Evolutionary conservation across 1,140 invertebrate genomes (phyloP), one percentile per base, ranked within the genome.

Genomic region (Drosophila quadrilineata): DNA sequence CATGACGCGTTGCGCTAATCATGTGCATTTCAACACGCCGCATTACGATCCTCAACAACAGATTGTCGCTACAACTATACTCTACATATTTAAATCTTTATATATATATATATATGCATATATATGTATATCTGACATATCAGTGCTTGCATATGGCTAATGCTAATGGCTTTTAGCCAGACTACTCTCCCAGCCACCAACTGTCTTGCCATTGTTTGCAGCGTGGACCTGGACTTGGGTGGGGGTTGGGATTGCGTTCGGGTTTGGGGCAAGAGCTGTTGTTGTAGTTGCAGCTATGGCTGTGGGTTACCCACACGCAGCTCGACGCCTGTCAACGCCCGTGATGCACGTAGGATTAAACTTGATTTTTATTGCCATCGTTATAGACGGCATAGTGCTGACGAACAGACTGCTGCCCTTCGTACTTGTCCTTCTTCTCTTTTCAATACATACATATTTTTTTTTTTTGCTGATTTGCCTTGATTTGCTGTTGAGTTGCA

Each of bases 321-420:
- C 35, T 21, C 67, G 62, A 57, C 45, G 77, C 35, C 79, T 85
- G 79, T 85, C 79, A 85, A 71, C 79, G 79, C 80, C 71, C 58
- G 62, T 71, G 71, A 68, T 75, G 79, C 74, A 84, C 74, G 79
- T 84, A 84, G 80, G 80, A 85, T 85, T 85, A 85, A 85, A 85
- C 79, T 85, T 79, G 80, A 85, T 85, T 85, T 85, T 85, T 85
- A 85, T 85, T 85, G 71, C 79, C 77, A 77, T 85, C 70, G 77
- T 84, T 82, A 84, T 76, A 76, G 77, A 73, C n/a, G n/a, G n/a
- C n/a, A n/a, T n/a, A n/a, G n/a, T n/a, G n/a, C 73, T 74, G 75
- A 64, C 68, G 35, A 57, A 49, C 43, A 49, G 16, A 33, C 28
- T n/a, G 57, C 36, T 28, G 33, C 22, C 33, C 35, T 41, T 10